Evolutionary conservation across 2,797 vertebrate genomes (phyloP).

Genomic region (Kryptopterus vitreolus): DNA sequence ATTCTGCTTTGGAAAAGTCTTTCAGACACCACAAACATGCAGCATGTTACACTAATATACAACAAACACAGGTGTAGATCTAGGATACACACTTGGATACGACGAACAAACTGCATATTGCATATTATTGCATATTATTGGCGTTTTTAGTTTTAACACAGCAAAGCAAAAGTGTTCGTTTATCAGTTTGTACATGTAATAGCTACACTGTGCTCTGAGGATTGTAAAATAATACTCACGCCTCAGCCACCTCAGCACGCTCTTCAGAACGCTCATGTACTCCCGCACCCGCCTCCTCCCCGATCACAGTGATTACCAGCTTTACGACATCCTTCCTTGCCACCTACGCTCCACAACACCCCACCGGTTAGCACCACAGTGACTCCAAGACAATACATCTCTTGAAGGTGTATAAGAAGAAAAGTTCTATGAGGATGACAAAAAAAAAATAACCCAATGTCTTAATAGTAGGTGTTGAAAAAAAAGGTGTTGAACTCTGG

Average conservation of each 20-base stretch:
- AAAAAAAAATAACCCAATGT: no score
- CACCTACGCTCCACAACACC: constrained; percentile 74
- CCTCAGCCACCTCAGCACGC: constrained; percentile 93
- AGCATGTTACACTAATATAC: constrained; percentile 22
- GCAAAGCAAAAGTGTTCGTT: neutral
- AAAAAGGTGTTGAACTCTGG: no score
- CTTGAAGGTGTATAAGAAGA: no score
- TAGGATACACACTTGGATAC: neutral
- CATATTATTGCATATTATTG: neutral
- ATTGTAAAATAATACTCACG: constrained; percentile 76
- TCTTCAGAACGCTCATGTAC: constrained; percentile 97
- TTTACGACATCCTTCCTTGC: no score
- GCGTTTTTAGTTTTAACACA: constrained; percentile 1
- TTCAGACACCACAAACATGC: constrained; percentile 46
- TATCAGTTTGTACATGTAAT: neutral
- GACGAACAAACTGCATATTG: neutral
- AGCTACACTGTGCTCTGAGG: neutral
- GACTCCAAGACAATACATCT: no score
- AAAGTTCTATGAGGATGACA: no score
- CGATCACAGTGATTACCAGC: constrained; percentile 91
- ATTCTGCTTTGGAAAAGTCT: constrained; percentile 29
- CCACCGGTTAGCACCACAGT: no score
- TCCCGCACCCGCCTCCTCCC: no score
- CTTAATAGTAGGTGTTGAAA: no score
- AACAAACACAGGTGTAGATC: neutral